A percentile compares a stretch with the other conserved stretches of the same genome.
Evolutionary conservation across 2,888 invertebrate species (phyloP).

Genomic region (Plutella xylostella): DNA sequence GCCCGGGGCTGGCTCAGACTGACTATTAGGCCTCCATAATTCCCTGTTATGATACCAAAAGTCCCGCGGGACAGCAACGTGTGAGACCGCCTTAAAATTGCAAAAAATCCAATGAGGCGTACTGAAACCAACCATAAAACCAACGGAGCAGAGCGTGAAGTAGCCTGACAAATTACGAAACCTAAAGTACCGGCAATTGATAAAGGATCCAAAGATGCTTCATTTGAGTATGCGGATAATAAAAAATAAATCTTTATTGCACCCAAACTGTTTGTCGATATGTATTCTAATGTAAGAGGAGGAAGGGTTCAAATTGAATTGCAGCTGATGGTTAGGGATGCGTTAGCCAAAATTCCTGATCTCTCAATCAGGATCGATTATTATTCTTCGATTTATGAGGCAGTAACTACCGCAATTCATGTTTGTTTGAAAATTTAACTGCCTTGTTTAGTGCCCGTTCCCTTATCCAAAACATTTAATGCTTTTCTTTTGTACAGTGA

Average conservation of each 20-base stretch:
- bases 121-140: constrained; percentile 2
- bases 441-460: constrained; percentile 2
- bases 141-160: not conserved
- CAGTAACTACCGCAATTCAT: constrained; percentile 14
- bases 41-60: constrained; percentile 14
- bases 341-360: constrained; percentile 14
- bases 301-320: constrained; percentile 12
- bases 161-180: not conserved
- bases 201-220: constrained; percentile 11
- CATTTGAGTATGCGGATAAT: constrained; percentile 11
- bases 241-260: not conserved
- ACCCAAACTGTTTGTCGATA: not conserved
- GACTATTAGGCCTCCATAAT: constrained; percentile 19
- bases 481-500: too few relatives aligned
- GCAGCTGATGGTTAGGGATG: not conserved
- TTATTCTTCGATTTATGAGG: constrained; percentile 16
- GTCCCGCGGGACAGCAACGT: constrained; percentile 17
- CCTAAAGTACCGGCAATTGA: constrained; percentile 4
- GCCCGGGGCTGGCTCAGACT: constrained; percentile 15
- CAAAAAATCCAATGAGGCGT: constrained; percentile 1
- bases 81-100: constrained; percentile 21
- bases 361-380: constrained; percentile 20
- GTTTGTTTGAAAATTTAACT: constrained; percentile 15
- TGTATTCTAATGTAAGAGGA: constrained; percentile 8
- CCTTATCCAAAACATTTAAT: too few relatives aligned